Percentiles rank a stretch among this genome's conserved stretches.
phyloP scores from a whole-genome alignment of 2,888 invertebrate genomes.

The Drosophila kuntzei region DNA sequence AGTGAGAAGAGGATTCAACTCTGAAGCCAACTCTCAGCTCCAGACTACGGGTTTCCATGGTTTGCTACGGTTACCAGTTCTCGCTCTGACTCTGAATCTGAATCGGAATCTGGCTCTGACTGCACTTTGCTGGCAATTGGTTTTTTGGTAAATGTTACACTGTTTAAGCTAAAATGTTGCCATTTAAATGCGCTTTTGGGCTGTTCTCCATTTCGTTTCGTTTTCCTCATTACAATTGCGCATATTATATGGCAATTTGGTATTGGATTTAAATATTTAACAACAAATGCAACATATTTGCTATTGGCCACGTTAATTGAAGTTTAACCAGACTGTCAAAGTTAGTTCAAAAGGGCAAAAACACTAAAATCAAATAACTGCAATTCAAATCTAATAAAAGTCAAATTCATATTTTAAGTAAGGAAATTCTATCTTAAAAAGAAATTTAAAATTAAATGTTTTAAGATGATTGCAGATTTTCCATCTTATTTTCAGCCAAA shows the following conservation, averaged over 20 bases:
- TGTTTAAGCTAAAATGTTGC: constrained; percentile 75
- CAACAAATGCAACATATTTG: constrained; percentile 48
- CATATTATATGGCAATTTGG: constrained; percentile 69
- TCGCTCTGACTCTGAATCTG: background rate
- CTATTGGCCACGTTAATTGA: constrained; percentile 57
- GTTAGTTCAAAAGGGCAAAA: constrained; percentile 7
- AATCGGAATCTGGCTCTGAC: background rate
- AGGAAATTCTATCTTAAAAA: background rate
- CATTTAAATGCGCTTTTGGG: constrained; percentile 68
- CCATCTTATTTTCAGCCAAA: background rate
- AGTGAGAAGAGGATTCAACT: constrained; percentile 17
- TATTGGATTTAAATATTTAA: constrained; percentile 74
- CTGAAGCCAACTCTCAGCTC: constrained; percentile 5
- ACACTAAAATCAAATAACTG: constrained; percentile 19
- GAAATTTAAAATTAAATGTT: background rate
- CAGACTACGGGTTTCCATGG: constrained; percentile 1
- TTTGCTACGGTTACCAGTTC: background rate
- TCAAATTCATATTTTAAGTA: background rate
- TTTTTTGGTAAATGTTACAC: constrained; percentile 53
- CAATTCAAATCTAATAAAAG: constrained; percentile 4
- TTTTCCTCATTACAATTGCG: constrained; percentile 59
- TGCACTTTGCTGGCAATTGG: constrained; percentile 20
- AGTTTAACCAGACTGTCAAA: constrained; percentile 46
- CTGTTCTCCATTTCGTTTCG: constrained; percentile 8
- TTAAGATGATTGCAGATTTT: too few species aligned